phyloP scores from a whole-genome alignment of 2,113 vertebrate genomes.

The Ibidorhyncha struthersii region DNA sequence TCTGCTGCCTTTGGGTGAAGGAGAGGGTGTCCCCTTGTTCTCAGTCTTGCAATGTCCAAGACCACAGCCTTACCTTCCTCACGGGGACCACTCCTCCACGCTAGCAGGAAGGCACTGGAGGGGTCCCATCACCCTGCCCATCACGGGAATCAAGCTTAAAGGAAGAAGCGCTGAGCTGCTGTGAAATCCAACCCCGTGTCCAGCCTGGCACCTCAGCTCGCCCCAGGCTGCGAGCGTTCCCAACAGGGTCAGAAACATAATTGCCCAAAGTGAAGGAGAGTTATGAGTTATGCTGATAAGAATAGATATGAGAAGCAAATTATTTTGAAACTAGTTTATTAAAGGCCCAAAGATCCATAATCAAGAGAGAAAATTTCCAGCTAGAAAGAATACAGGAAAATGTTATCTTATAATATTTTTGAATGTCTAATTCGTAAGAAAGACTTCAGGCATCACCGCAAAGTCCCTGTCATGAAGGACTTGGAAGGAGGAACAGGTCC shows the following conservation, averaged over 20 bases:
- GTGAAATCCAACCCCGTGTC: not conserved
- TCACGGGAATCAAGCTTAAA: not conserved
- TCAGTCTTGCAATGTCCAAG: accelerated
- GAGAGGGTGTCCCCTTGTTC: not conserved
- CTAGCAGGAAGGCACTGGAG: not conserved
- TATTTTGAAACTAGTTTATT: not conserved
- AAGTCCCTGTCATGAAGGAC: not conserved
- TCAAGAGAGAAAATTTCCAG: not conserved
- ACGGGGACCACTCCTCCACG: accelerated
- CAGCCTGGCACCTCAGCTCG: not conserved
- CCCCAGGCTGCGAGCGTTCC: not conserved
- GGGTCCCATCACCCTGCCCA: not conserved
- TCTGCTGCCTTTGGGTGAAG: not conserved
- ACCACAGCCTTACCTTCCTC: accelerated
- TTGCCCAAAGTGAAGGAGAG: not conserved
- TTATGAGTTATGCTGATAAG: too few relatives aligned
- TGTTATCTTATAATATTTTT: not conserved
- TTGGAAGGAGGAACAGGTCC: not conserved
- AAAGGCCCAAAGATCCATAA: not conserved
- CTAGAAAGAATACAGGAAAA: not conserved
- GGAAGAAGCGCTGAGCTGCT: too few relatives aligned
- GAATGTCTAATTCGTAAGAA: not conserved
- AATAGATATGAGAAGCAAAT: not conserved
- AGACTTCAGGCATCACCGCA: not conserved
- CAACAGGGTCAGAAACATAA: not conserved